Evolutionary conservation across 2,888 invertebrate genomes (phyloP).

Genomic region (Drosophila formosana): DNA sequence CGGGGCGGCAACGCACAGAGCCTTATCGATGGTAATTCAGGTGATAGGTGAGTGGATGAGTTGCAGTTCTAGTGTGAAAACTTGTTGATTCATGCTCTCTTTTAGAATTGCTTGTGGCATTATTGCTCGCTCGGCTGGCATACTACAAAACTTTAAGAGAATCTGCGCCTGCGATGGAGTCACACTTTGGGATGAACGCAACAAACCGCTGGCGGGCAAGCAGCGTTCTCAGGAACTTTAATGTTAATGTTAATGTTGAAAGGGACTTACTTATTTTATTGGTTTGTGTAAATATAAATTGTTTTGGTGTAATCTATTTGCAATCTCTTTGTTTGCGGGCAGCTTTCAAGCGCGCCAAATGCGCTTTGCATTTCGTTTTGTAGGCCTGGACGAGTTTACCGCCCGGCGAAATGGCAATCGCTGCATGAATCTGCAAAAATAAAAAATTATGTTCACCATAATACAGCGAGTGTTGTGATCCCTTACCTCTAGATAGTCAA

Average conservation of each 20-base stretch:
- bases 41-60: slow-evolving; percentile 86
- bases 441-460: neutral
- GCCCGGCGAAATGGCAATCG: slow-evolving; percentile 82
- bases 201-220: slow-evolving; percentile 86
- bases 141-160: slow-evolving; percentile 94
- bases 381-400: slow-evolving; percentile 82
- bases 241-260: slow-evolving; percentile 4
- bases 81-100: neutral
- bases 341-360: slow-evolving; percentile 65
- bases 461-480: fast-evolving
- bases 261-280: slow-evolving; percentile 10
- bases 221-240: slow-evolving; percentile 74
- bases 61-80: neutral
- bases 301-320: slow-evolving; percentile 22
- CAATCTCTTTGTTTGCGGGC: slow-evolving; percentile 27
- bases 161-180: slow-evolving; percentile 96
- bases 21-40: slow-evolving; percentile 88
- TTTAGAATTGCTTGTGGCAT: slow-evolving; percentile 92
- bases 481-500: slow-evolving; percentile 79
- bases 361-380: slow-evolving; percentile 79
- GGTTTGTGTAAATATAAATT: slow-evolving; percentile 38
- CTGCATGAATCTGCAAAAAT: slow-evolving; percentile 76
- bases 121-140: slow-evolving; percentile 94
- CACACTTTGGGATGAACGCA: slow-evolving; percentile 94
- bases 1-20: slow-evolving; percentile 86